Percentiles rank a stretch among this genome's conserved stretches.
phyloP scores from a whole-genome alignment of 35 echinoderm and acorn worm species.

The Apostichopus parvimensis region DNA sequence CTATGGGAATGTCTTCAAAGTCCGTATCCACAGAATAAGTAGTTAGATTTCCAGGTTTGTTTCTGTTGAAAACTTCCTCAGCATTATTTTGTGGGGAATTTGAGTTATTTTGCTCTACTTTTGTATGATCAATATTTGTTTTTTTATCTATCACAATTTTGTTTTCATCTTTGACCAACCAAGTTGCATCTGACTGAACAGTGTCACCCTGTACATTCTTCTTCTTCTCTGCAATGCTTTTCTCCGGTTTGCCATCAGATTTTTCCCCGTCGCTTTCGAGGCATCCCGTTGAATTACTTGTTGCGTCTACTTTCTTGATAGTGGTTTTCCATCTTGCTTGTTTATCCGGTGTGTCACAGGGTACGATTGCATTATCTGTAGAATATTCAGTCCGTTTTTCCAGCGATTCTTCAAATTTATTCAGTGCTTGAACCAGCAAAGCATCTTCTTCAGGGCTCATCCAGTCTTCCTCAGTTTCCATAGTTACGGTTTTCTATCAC shows the following conservation, averaged over 20 bases:
- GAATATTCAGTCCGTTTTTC: background rate
- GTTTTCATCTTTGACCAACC: background rate
- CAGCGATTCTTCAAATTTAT: background rate
- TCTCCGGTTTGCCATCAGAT: background rate
- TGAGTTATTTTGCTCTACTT: background rate
- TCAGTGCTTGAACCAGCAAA: constrained; percentile 18
- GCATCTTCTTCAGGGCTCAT: constrained; percentile 28
- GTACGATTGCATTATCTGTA: background rate
- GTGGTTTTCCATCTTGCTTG: background rate
- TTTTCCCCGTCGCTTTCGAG: background rate
- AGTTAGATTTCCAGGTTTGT: background rate
- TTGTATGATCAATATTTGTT: background rate
- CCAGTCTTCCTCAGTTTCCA: constrained; percentile 42
- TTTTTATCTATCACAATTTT: background rate
- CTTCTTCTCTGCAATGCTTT: background rate
- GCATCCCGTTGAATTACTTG: background rate
- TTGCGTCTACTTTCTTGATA: background rate
- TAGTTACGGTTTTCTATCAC: background rate
- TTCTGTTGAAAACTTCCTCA: background rate
- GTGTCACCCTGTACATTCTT: background rate
- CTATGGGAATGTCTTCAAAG: background rate
- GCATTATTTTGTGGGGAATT: background rate
- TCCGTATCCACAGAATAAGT: background rate
- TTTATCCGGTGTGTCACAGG: background rate
- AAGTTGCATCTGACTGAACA: too few species aligned